These are phyloP conservation scores for Psilopsiagon aurifrons DNA, from an alignment of 2,113 vertebrate species.

Conservation along the genomic window DNA sequence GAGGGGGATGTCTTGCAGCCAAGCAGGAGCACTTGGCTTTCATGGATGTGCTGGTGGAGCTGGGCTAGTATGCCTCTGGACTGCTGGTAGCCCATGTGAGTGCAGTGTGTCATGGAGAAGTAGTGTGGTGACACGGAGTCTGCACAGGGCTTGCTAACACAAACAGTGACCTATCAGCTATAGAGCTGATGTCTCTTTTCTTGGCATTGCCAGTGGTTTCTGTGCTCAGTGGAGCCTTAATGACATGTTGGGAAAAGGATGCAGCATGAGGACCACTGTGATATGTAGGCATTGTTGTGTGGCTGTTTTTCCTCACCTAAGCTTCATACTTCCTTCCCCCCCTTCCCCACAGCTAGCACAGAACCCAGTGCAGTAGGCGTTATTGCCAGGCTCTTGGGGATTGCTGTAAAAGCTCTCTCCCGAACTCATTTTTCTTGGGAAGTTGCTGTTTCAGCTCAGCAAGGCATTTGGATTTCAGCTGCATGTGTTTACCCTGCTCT, in stretches of 20 bases:
- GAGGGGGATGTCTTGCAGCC: neutral
- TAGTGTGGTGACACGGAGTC: fast-evolving
- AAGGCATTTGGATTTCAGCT: neutral
- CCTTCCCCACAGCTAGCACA: neutral
- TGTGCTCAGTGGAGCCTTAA: neutral
- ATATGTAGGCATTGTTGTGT: neutral
- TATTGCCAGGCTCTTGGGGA: neutral
- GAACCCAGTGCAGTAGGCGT: neutral
- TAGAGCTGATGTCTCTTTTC: neutral
- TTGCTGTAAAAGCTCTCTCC: neutral
- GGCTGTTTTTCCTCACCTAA: neutral
- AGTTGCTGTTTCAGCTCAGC: neutral
- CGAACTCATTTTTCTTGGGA: neutral
- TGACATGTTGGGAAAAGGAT: neutral
- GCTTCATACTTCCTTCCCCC: neutral
- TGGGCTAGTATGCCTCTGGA: neutral
- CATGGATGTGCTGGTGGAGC: neutral
- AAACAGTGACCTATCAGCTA: neutral
- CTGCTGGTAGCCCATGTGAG: neutral
- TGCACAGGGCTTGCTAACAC: neutral
- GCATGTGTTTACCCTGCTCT: fast-evolving
- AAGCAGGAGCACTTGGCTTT: neutral
- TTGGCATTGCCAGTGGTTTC: neutral
- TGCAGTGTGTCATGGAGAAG: neutral
- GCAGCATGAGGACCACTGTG: neutral